Evolutionary conservation across 2,113 vertebrate species (phyloP).

Genomic region (Clarias gariepinus): DNA sequence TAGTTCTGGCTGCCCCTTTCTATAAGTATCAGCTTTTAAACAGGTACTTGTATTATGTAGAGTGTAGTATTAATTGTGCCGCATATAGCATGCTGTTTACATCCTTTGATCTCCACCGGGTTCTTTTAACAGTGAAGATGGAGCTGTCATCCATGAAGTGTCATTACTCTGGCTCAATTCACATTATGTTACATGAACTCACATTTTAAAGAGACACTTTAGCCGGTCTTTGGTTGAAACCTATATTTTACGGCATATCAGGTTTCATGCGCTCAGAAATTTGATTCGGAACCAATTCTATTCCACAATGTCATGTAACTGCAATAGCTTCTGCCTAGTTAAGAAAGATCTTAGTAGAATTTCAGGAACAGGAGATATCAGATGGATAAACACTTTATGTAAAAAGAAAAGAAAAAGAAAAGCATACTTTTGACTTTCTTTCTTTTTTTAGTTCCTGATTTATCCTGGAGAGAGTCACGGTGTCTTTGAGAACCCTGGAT

Average conservation of each 20-base stretch:
- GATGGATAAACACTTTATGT: neutral
- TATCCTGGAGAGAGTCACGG: no score
- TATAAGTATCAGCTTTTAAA: neutral
- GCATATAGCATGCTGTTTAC: neutral
- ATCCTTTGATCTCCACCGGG: neutral
- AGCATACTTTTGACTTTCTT: neutral
- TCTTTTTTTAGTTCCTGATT: no score
- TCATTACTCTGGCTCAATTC: constrained; percentile 6
- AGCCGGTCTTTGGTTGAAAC: neutral
- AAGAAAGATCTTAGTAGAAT: neutral
- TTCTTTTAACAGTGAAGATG: constrained; percentile 14
- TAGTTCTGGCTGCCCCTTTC: neutral
- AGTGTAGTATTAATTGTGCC: constrained; percentile 1
- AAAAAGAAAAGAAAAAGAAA: neutral
- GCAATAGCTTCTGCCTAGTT: neutral
- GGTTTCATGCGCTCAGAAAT: neutral
- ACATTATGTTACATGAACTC: neutral
- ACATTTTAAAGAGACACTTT: neutral
- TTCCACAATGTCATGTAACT: neutral
- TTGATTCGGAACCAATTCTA: neutral
- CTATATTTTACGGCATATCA: neutral
- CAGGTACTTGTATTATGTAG: neutral
- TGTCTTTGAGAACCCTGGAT: neutral
- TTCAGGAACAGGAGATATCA: no score
- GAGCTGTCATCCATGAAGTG: constrained; percentile 26